These are phyloP conservation scores for Calliphora vicina DNA, from an alignment of 1,140 invertebrate genomes.

Conservation along the genomic window DNA sequence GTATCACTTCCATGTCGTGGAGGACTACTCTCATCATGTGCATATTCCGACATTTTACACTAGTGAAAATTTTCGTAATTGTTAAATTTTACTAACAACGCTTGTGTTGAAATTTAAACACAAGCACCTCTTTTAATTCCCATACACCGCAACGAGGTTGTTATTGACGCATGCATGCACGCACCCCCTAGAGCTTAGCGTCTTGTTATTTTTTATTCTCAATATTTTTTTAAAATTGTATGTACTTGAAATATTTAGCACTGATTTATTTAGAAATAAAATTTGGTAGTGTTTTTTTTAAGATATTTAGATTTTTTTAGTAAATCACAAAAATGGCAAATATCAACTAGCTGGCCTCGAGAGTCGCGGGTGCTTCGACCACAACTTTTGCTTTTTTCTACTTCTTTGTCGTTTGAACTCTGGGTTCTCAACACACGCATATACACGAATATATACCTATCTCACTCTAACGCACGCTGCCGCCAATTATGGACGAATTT, in stretches of 20 bases:
- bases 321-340: background rate
- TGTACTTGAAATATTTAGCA: background rate
- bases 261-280: background rate
- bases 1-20: background rate
- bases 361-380: conserved; percentile 20
- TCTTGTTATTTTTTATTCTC: background rate
- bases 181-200: conserved; percentile 32
- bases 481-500: conserved; percentile 1
- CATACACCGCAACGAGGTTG: conserved; percentile 32
- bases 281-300: background rate
- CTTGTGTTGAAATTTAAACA: conserved; percentile 29
- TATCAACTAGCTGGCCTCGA: conserved; percentile 9
- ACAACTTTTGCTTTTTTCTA: conserved; percentile 19
- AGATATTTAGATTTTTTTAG: background rate
- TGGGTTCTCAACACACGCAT: conserved; percentile 15
- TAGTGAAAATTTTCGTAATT: background rate
- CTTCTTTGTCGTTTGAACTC: conserved; percentile 34
- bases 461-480: background rate
- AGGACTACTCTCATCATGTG: background rate
- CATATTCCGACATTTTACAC: conserved; percentile 24
- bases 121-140: conserved; percentile 31
- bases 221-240: background rate
- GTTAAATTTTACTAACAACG: background rate
- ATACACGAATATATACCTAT: background rate
- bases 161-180: conserved; percentile 26